These are phyloP conservation scores for Drosophila mimetica DNA, from an alignment of 2,888 invertebrate species.

Conservation along the genomic window DNA sequence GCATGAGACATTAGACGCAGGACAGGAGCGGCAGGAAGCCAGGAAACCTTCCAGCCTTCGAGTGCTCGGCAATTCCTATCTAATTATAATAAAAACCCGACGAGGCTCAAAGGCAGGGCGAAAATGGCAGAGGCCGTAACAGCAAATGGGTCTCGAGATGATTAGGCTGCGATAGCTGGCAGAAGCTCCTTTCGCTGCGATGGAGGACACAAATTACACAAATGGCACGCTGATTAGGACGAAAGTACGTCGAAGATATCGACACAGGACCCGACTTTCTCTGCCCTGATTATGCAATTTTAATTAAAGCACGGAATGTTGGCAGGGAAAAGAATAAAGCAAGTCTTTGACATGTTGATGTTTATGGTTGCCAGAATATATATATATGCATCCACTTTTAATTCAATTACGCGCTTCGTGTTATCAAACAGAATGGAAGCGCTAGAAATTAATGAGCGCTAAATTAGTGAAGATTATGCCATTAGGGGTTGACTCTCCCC, in stretches of 20 bases:
- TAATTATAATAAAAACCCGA: slow-evolving; percentile 69
- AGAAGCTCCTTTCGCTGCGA: not conserved
- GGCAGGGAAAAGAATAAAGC: slow-evolving; percentile 7
- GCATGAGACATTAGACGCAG: slow-evolving; percentile 63
- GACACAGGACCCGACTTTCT: slow-evolving; percentile 9
- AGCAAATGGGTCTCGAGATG: slow-evolving; percentile 51
- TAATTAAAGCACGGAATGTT: slow-evolving; percentile 58
- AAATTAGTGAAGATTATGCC: slow-evolving; percentile 82
- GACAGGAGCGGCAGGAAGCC: slow-evolving; percentile 8
- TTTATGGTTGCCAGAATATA: slow-evolving; percentile 50
- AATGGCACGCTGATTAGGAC: slow-evolving; percentile 72
- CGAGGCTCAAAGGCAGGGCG: slow-evolving; percentile 10
- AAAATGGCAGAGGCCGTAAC: slow-evolving; percentile 40
- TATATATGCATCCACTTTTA: slow-evolving; percentile 67
- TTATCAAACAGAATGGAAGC: slow-evolving; percentile 53
- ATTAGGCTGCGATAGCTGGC: slow-evolving; percentile 46
- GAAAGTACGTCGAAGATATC: slow-evolving; percentile 46
- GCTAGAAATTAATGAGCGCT: slow-evolving; percentile 80
- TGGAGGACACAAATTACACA: slow-evolving; percentile 60
- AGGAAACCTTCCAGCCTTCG: slow-evolving; percentile 20
- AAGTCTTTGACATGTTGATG: slow-evolving; percentile 52
- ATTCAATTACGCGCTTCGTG: slow-evolving; percentile 75
- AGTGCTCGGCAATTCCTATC: slow-evolving; percentile 50
- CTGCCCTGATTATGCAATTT: slow-evolving; percentile 65
- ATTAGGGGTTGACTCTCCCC: slow-evolving; percentile 67